Base-by-base conservation (phyloP, 2,888 invertebrate species). In the Lasioglossum villosulum region DNA sequence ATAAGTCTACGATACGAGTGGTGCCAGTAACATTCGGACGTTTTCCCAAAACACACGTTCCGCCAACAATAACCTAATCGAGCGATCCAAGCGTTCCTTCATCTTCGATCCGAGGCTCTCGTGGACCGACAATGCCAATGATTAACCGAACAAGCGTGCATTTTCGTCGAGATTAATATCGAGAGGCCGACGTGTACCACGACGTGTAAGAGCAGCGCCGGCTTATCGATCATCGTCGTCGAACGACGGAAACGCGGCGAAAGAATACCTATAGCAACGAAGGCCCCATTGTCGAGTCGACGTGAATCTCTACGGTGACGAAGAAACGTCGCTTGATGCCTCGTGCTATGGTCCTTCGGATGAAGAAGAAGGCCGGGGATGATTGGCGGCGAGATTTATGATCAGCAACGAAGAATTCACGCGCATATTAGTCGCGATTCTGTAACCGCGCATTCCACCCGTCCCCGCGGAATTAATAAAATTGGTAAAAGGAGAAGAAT, bases 341-440 rank as follows among this genome's bases (percentile, higher is more conserved):
- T 71, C 84, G 78, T 10, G 70, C 70, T 4, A 14, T 88, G 83
- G 72, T 85, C 83, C 72, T 68, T 63, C 56, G 68, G 48, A 63
- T 16, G 63, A 30, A 63, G 68, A 63, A 88, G 74, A 88, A 83
- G 80, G 45, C 14, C 56, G 78, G 85, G 89, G 90, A 90, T 93
- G 93, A 93, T 93, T 93, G 93, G 93, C 93, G 91, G 68, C 75
- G 89, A 92, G 93, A 93, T 93, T 93, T 93, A 93, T 92, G 92
- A 88, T 86, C 91, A 86, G 77, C 88, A 87, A 87, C 80, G 90
- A 90, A 37, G 89, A 82, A 86, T 86, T 86, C 86, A 86, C 82
- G 76, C 76, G 80, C 81, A 84, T 37, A 86, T 86, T 86, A 82
- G 82, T 82, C 82, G 86, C 73, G 78, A 86, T 82, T 86, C 76